phyloP scores from a whole-genome alignment of 2,888 invertebrate genomes.

The Eubasilissa splendida region DNA sequence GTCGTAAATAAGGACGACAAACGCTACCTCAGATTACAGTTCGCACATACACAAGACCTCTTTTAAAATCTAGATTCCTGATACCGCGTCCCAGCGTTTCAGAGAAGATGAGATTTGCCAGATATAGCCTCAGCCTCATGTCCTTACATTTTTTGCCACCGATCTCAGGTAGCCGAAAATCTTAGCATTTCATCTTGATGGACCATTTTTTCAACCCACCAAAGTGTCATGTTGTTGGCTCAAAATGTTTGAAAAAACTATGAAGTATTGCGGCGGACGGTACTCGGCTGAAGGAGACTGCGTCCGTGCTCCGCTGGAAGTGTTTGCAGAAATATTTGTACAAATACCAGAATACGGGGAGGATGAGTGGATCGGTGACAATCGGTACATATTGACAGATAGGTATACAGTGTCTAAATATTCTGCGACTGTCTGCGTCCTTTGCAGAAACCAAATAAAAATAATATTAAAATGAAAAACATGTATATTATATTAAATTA shows the following conservation, averaged over 20 bases:
- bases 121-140: slow-evolving; percentile 40
- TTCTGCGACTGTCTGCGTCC: slow-evolving; percentile 12
- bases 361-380: slow-evolving; percentile 33
- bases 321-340: slow-evolving; percentile 20
- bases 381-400: slow-evolving; percentile 35
- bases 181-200: slow-evolving; percentile 48
- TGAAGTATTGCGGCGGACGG: slow-evolving; percentile 8
- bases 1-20: slow-evolving; percentile 28
- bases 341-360: slow-evolving; percentile 12
- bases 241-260: slow-evolving; percentile 44
- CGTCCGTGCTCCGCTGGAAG: slow-evolving; percentile 12
- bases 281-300: not conserved
- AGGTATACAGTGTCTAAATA: not conserved
- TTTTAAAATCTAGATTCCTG: slow-evolving; percentile 27
- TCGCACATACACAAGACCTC: slow-evolving; percentile 15
- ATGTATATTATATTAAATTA: not conserved
- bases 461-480: slow-evolving; percentile 4
- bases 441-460: slow-evolving; percentile 1
- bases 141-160: slow-evolving; percentile 47
- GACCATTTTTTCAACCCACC: slow-evolving; percentile 46
- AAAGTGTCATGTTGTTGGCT: slow-evolving; percentile 43
- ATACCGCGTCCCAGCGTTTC: slow-evolving; percentile 27
- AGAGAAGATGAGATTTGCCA: slow-evolving; percentile 42
- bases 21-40: slow-evolving; percentile 22
- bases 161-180: slow-evolving; percentile 51